Evolutionary conservation across 2,888 invertebrate genomes (phyloP), one percentile per base, ranked within the genome.

Genomic region (Xylocampa areola): DNA sequence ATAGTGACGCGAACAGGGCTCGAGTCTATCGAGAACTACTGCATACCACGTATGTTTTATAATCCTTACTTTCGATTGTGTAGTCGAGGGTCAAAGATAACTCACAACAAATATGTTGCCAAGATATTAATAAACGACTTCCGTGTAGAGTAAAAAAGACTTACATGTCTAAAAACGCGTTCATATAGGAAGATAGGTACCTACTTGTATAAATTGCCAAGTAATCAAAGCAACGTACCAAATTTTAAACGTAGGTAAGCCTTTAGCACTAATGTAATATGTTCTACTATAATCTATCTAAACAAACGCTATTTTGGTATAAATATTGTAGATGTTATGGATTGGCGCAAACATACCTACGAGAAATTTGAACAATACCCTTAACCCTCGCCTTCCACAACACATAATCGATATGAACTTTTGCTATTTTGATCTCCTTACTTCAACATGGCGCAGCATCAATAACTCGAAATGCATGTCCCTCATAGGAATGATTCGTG

Each of bases 401-500:
- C 35, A 39, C 44, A 14, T 32, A 39, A 53, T 45, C 17, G 36
- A 49, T 57, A 45, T 49, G 44, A 36, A 5, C 47, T 21, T 30
- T 27, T 37, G 36, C 30, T 44, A 36, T 45, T 19, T 19, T 16
- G 25, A 49, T 48, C 32, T 25, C 37, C 49, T 53, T 44, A 39
- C 33, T 25, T 49, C 35, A 27, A 60, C 61, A 49, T 66, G 66
- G 59, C 43, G 48, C 53, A 72, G 51, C 27, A 40, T 53, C 49
- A 64, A 74, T 69, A 75, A 74, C 85, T 82, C 83, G 77, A 76
- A 73, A 75, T 80, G 79, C 82, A 79, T 78, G 81, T 81, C 86
- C 90, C 88, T n/a, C 81, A 81, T 79, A 89, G 95, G 95, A 95
- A 95, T 95, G 95, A 95, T 95, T 94, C 95, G 95, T 95, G 95